Evolutionary conservation across 2,888 invertebrate species (phyloP), one percentile per base, ranked within the genome.

Genomic region (Pollenia angustigena): DNA sequence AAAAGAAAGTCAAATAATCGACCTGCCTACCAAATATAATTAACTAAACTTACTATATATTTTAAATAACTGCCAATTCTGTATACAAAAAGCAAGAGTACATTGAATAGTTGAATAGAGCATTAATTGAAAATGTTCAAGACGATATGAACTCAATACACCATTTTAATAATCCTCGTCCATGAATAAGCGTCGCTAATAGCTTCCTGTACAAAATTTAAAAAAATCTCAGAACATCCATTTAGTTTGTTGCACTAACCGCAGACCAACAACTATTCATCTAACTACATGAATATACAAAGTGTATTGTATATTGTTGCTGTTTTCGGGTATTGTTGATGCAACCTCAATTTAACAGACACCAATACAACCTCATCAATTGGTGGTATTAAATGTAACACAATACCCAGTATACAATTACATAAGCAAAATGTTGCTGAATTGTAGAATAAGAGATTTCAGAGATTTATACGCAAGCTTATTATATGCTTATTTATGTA

Each of bases 341-440:
- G 69, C 52, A 69, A 52, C 52, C 69, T 69, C 50, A 52, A 69
- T 52, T 69, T 69, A 69, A 69, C 40, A 52, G n/a, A 52, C 40
- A 69, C 69, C 52, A 69, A 50, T 52, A 7, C 23, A 52, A 69
- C 7, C 52, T 40, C 52, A 69, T 69, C 52, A 69, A 42, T 40
- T 62, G 42, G 10, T 16, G 11, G n/a, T 42, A 16, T 16, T 42
- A 16, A 42, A 16, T 42, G 42, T 16, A 16, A 40, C n/a, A 58
- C 32, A 32, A 32, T 32, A 32, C 32, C 32, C 32, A 32, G 6
- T 6, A 32, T 32, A 32, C 32, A 6, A 32, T 32, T 32, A 4
- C 32, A 32, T 32, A 32, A 6, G 32, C 6, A 32, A 32, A 32
- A 32, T 32, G 6, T 4, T 32, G 0, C 32, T 32, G 32, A 32